Base-by-base conservation (phyloP, 1,140 invertebrate genomes). In the Drosophila tani region DNA sequence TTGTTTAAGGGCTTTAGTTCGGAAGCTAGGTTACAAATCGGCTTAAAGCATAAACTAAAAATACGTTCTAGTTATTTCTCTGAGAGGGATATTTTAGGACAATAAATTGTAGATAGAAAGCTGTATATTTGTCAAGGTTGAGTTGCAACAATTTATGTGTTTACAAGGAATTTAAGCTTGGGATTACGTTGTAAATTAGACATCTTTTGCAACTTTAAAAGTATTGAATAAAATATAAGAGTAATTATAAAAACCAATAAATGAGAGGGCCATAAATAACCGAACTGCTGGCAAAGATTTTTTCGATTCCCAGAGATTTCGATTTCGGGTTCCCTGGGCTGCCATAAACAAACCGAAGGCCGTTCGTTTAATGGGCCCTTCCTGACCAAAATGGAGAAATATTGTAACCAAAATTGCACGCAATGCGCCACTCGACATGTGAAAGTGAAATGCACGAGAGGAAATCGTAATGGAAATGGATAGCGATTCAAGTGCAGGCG, bases 341-440 rank as follows among this genome's bases (percentile, higher is more conserved):
- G 40, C 55, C 50, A 73, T 60, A 60, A 73, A 73, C 29, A 27
- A 49, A 38, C 29, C 68, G 46, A 73, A 60, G 55, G 55, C 29
- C 55, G 17, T 21, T 19, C 19, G n/a, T 7, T 59, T 71, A 73
- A 59, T 50, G 46, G 45, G 9, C 17, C 17, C 27, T 40, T 38
- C 5, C 41, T 15, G 64, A 29, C 35, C 27, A 14, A 40, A 71
- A 41, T 45, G 38, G 45, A 19, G 70, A 60, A 60, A 60, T 73
- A 74, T 73, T 73, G 68, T 74, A 74, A 73, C 70, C 70, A 49
- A 73, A 73, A 74, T 74, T 35, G 46, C 70, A 73, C 55, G 70
- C 70, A 73, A 73, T 73, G 53, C 67, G 68, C n/a, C 45, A 73
- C 67, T 73, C 40, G 69, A 51, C 56, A 24, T 60, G 57, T 74